A percentile compares a stretch with the other conserved stretches of the same genome.
Evolutionary conservation across 1,140 invertebrate genomes (phyloP).

Genomic region (Megalonaias nervosa): DNA sequence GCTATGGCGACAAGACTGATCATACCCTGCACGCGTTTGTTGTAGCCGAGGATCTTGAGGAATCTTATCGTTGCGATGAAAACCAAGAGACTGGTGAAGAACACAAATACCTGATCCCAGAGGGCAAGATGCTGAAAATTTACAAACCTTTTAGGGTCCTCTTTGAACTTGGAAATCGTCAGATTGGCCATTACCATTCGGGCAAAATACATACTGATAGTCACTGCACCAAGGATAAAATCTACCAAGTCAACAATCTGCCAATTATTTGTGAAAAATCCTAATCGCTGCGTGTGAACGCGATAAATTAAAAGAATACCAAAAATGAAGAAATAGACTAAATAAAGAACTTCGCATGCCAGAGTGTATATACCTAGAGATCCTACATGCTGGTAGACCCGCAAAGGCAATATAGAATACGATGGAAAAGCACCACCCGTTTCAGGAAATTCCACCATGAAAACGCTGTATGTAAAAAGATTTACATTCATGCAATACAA

Average conservation of each 20-base stretch:
- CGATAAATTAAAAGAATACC: conserved; percentile 36
- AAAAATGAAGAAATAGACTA: conserved; percentile 48
- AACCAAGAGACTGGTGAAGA: conserved; percentile 34
- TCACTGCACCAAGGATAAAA: conserved; percentile 59
- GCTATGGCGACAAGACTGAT: conserved; percentile 43
- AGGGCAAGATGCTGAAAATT: conserved; percentile 52
- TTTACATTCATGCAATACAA: conserved; percentile 72
- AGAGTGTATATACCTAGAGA: conserved; percentile 50
- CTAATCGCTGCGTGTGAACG: conserved; percentile 47
- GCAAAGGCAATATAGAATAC: conserved; percentile 57
- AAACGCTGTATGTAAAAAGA: conserved; percentile 49
- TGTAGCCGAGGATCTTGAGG: conserved; percentile 58
- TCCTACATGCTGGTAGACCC: conserved; percentile 59
- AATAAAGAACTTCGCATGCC: conserved; percentile 54
- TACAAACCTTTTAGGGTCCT: conserved; percentile 46
- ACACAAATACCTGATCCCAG: conserved; percentile 42
- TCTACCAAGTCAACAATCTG: conserved; percentile 67
- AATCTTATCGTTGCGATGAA: conserved; percentile 52
- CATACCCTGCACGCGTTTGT: conserved; percentile 49
- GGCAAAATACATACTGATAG: conserved; percentile 64
- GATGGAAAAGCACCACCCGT: conserved; percentile 65
- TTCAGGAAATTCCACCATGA: conserved; percentile 72
- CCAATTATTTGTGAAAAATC: conserved; percentile 70
- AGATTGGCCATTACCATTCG: conserved; percentile 39
- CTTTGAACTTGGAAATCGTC: conserved; percentile 36